Percentiles rank a stretch among this genome's conserved stretches.
Evolutionary conservation across 2,797 vertebrate genomes (phyloP).

Genomic region (Chiloscyllium punctatum): DNA sequence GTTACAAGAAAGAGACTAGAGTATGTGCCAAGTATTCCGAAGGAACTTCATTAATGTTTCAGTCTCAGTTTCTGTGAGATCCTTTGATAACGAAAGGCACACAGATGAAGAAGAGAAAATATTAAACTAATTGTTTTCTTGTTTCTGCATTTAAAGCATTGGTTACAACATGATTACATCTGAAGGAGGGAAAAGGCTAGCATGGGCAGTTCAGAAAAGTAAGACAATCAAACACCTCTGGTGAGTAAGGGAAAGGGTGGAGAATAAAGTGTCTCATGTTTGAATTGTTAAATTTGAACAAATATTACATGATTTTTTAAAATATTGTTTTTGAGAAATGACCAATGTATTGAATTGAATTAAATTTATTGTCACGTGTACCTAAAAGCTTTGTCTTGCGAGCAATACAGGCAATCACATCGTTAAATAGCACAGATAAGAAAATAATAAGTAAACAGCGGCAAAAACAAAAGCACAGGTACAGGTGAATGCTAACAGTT

Average conservation of each 20-base stretch:
- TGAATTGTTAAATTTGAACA: background rate
- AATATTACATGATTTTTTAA: background rate
- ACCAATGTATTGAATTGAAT: background rate
- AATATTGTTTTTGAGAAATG: background rate
- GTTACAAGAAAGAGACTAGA: background rate
- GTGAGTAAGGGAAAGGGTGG: constrained; percentile 56
- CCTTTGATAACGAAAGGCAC: background rate
- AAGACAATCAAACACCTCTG: constrained; percentile 78
- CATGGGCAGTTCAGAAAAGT: constrained; percentile 74
- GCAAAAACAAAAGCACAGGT: no score
- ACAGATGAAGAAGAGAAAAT: background rate
- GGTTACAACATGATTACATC: constrained; percentile 80
- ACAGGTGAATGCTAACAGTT: no score
- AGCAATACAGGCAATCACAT: no score
- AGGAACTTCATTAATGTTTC: background rate
- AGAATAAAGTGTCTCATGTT: background rate
- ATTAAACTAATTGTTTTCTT: background rate
- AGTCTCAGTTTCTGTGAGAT: background rate
- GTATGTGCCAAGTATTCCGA: background rate
- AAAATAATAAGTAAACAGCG: no score
- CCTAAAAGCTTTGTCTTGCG: no score
- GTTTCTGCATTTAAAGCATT: constrained; percentile 56
- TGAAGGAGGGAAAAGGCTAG: constrained; percentile 72
- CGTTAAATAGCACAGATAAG: no score
- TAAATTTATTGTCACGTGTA: no score